Percentiles rank a stretch among this genome's conserved stretches.
phyloP scores from a whole-genome alignment of 2,888 invertebrate species.

The Drosophila mercatorum region DNA sequence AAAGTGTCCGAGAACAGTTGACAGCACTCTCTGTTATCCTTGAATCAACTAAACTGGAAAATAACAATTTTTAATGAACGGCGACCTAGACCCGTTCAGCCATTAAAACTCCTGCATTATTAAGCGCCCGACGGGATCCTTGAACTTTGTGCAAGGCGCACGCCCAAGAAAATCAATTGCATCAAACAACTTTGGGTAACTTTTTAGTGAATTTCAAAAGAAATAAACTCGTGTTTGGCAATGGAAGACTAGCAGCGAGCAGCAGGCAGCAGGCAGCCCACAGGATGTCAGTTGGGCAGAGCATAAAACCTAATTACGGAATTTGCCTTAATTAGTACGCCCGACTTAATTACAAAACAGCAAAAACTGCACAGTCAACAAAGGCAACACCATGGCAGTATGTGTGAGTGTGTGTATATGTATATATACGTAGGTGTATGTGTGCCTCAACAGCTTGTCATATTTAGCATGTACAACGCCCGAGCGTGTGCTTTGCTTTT shows the following conservation, averaged over 20 bases:
- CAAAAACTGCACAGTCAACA: constrained; percentile 59
- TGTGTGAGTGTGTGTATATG: not conserved
- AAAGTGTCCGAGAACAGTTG: not conserved
- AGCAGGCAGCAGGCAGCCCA: not conserved
- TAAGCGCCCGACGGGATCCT: constrained; percentile 32
- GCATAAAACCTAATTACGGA: constrained; percentile 63
- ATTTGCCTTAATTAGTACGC: constrained; percentile 67
- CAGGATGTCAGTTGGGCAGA: constrained; percentile 28
- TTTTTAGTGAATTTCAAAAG: constrained; percentile 17
- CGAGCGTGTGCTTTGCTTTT: constrained; percentile 45
- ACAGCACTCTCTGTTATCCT: constrained; percentile 1
- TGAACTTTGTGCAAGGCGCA: constrained; percentile 39
- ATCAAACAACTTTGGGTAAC: constrained; percentile 9
- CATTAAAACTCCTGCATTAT: constrained; percentile 40
- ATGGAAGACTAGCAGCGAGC: not conserved
- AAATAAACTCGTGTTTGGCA: constrained; percentile 4
- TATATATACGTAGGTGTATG: constrained; percentile 2
- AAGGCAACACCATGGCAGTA: constrained; percentile 20
- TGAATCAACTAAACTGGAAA: constrained; percentile 4
- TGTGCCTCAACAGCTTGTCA: constrained; percentile 57
- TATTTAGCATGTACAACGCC: constrained; percentile 38
- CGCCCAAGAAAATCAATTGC: constrained; percentile 47
- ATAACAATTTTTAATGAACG: constrained; percentile 36
- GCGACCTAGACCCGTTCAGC: constrained; percentile 41
- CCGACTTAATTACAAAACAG: constrained; percentile 67